Evolutionary conservation across 1,140 invertebrate genomes (phyloP).

Genomic region (Linepithema humile): DNA sequence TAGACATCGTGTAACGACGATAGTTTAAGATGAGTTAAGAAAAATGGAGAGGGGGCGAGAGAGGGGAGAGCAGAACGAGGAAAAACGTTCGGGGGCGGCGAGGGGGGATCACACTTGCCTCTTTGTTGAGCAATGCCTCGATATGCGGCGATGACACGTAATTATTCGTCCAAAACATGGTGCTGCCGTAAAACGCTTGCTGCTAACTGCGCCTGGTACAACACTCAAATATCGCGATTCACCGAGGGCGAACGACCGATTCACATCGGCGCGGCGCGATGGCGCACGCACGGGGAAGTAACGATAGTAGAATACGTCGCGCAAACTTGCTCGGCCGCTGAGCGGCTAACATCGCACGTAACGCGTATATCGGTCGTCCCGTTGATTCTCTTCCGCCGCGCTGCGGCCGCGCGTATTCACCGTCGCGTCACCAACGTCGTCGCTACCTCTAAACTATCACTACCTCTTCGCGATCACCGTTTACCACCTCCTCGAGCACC

Average conservation of each 20-base stretch:
- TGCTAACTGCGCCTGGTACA: background rate
- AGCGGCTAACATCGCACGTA: constrained; percentile 49
- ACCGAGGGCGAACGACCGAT: background rate
- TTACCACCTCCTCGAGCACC: background rate
- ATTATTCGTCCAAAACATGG: constrained; percentile 94
- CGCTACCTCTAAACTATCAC: background rate
- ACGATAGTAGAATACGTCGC: constrained; percentile 6
- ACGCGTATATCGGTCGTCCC: background rate
- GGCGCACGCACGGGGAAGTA: background rate
- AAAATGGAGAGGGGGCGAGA: background rate
- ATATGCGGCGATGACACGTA: constrained; percentile 89
- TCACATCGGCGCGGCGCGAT: constrained; percentile 23
- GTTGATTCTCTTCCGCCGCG: background rate
- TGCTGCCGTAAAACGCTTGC: constrained; percentile 65
- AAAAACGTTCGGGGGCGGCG: background rate
- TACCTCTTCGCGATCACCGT: background rate
- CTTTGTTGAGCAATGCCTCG: constrained; percentile 90
- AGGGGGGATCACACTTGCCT: constrained; percentile 85
- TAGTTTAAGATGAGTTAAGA: background rate
- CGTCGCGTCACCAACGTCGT: background rate
- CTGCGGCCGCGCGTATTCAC: background rate
- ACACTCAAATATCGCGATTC: constrained; percentile 16
- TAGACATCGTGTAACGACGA: constrained; percentile 10
- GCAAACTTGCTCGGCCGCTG: background rate
- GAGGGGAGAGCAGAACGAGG: background rate